Percentiles rank a stretch among this genome's conserved stretches.
These are phyloP conservation scores for Zaprionus gabonicus DNA, from an alignment of 1,140 invertebrate species.

Conservation along the genomic window DNA sequence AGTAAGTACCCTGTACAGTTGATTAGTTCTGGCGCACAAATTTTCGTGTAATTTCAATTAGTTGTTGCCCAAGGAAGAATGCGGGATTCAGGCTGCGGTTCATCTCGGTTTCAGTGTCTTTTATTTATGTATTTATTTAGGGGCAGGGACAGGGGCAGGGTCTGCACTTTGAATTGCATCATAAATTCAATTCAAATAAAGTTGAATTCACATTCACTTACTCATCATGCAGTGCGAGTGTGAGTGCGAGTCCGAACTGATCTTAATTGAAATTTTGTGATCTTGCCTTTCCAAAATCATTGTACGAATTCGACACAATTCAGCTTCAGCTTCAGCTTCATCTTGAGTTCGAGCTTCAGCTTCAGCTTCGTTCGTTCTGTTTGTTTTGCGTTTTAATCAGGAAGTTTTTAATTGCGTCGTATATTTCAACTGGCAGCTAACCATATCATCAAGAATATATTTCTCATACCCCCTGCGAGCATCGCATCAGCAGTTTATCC, in stretches of 20 bases:
- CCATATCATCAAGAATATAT: constrained; percentile 57
- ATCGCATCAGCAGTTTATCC: not conserved
- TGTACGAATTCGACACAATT: constrained; percentile 43
- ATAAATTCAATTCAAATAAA: constrained; percentile 72
- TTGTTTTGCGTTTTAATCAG: constrained; percentile 78
- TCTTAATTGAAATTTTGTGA: constrained; percentile 61
- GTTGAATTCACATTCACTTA: constrained; percentile 70
- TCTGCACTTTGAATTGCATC: constrained; percentile 55
- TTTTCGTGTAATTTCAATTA: constrained; percentile 45
- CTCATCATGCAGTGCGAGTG: constrained; percentile 39
- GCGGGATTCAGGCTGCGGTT: constrained; percentile 46
- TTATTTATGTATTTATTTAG: constrained; percentile 27
- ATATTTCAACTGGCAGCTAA: constrained; percentile 68
- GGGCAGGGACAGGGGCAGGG: constrained; percentile 12
- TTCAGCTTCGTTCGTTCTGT: constrained; percentile 22
- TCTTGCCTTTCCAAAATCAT: constrained; percentile 44
- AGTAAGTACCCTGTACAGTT: not conserved
- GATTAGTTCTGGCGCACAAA: constrained; percentile 7
- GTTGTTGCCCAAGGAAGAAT: constrained; percentile 35
- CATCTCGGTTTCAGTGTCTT: constrained; percentile 23
- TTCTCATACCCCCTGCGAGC: not conserved
- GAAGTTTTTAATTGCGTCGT: constrained; percentile 81
- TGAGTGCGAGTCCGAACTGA: constrained; percentile 19
- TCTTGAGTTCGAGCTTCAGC: not conserved
- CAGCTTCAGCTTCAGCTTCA: constrained; percentile 13